A percentile compares a stretch with the other conserved stretches of the same genome.
These are phyloP conservation scores for Montipora efflorescens DNA, from an alignment of 64 coral and sea anemone genomes.

Conservation along the genomic window DNA sequence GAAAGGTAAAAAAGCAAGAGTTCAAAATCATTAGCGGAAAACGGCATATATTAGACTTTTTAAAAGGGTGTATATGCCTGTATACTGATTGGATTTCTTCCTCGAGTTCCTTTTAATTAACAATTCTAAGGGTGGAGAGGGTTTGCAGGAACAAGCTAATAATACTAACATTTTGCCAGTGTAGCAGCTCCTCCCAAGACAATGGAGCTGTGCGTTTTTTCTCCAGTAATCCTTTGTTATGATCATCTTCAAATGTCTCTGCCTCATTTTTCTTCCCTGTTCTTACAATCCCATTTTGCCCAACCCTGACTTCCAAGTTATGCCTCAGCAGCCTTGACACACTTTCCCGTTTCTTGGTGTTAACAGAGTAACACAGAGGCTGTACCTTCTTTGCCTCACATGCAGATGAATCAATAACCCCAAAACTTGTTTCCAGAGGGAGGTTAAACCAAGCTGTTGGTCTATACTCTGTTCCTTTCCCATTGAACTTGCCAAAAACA, in stretches of 20 bases:
- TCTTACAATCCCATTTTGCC: conserved; percentile 80
- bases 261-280: conserved; percentile 21
- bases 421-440: conserved; percentile 56
- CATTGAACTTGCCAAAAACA: conserved; percentile 74
- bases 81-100: no score
- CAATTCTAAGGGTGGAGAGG: no score
- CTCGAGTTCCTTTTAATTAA: no score
- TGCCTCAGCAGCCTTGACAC: conserved; percentile 70
- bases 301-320: conserved; percentile 79
- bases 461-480: conserved; percentile 11
- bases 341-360: conserved; percentile 64
- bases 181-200: conserved; percentile 89
- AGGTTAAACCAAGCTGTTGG: conserved; percentile 82
- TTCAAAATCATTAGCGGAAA: no score
- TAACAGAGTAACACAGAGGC: conserved; percentile 76
- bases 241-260: background rate
- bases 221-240: conserved; percentile 22
- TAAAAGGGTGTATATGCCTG: no score
- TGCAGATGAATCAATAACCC: conserved; percentile 77
- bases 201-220: conserved; percentile 66
- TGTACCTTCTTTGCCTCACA: conserved; percentile 69
- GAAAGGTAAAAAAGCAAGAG: no score
- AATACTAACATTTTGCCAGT: conserved; percentile 87
- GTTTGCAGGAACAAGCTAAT: background rate
- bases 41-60: no score